Evolutionary conservation across 2,797 vertebrate genomes (phyloP).

Genomic region (Acropternis orthonyx): DNA sequence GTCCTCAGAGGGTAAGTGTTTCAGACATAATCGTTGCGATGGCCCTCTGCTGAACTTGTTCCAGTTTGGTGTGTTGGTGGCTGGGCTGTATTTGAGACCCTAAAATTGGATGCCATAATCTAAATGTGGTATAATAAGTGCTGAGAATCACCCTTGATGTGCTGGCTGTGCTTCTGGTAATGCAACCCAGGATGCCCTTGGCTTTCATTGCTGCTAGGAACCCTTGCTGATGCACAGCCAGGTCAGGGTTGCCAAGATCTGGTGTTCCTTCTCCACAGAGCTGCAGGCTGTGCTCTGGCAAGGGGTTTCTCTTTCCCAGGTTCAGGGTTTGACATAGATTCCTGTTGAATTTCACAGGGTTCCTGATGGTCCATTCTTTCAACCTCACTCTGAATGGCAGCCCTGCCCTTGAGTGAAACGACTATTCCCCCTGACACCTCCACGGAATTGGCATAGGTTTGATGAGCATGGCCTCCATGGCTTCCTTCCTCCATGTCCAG

Average conservation of each 20-base stretch:
- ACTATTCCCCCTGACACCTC: fast-evolving
- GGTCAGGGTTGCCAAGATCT: fast-evolving
- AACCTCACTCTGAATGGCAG: not conserved
- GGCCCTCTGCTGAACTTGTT: not conserved
- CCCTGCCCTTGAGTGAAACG: not conserved
- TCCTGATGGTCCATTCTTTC: not conserved
- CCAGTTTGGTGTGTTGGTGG: not conserved
- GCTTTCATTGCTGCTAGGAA: not conserved
- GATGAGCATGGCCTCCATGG: not conserved
- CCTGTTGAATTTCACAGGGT: not conserved
- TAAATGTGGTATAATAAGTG: not conserved
- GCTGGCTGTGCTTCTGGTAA: not conserved
- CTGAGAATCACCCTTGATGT: not conserved
- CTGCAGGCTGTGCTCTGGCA: not conserved
- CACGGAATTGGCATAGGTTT: not conserved
- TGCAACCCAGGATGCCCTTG: not conserved
- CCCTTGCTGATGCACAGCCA: fast-evolving
- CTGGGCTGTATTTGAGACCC: not conserved
- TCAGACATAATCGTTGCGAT: not conserved
- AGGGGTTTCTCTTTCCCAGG: not conserved
- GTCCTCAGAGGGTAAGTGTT: not conserved
- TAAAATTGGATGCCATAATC: not conserved
- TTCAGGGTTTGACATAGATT: not conserved
- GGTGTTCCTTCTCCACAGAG: not conserved
- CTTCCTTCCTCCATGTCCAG: not conserved